Conservation (phyloP, 2,888 invertebrate genomes). For the Heliconius ismenius region DNA sequence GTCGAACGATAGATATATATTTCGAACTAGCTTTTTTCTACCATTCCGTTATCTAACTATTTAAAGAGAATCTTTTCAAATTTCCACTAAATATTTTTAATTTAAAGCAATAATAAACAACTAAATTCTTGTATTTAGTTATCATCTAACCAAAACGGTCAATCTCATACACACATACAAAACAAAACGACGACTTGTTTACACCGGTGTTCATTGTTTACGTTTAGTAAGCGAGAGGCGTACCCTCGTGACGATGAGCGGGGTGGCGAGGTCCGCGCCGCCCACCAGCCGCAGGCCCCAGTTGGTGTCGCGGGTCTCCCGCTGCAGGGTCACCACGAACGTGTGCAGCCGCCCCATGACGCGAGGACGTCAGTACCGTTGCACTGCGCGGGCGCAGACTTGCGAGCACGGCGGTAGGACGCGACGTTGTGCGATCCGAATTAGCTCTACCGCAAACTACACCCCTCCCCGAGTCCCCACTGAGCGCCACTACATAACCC, state of each 20-base stretch:
- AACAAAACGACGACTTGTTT: conserved; percentile 61
- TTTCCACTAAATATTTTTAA: background rate
- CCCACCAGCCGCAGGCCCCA: conserved; percentile 95
- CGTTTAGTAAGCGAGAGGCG: conserved; percentile 47
- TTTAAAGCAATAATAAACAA: background rate
- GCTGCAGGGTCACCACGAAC: conserved; percentile 87
- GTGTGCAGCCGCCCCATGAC: conserved; percentile 88
- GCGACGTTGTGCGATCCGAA: conserved; percentile 74
- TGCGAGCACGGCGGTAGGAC: conserved; percentile 70
- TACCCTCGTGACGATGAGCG: conserved; percentile 94
- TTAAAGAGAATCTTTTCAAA: background rate
- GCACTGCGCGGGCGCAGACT: conserved; percentile 63
- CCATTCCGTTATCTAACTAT: background rate
- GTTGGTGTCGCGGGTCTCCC: conserved; percentile 86
- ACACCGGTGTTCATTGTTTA: conserved; percentile 57
- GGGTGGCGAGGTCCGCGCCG: conserved; percentile 92
- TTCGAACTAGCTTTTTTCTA: background rate
- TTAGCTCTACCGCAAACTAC: conserved; percentile 68
- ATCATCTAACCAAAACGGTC: background rate
- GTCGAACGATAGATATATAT: conserved; percentile 1
- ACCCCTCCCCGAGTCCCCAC: conserved; percentile 56
- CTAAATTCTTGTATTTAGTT: background rate
- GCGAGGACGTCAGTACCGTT: conserved; percentile 51
- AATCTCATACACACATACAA: background rate
- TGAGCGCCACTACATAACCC: conserved; percentile 61